Evolutionary conservation across 2,797 vertebrate species (phyloP), one percentile per base, ranked within the genome.

Genomic region (Gymnocypris eckloni): DNA sequence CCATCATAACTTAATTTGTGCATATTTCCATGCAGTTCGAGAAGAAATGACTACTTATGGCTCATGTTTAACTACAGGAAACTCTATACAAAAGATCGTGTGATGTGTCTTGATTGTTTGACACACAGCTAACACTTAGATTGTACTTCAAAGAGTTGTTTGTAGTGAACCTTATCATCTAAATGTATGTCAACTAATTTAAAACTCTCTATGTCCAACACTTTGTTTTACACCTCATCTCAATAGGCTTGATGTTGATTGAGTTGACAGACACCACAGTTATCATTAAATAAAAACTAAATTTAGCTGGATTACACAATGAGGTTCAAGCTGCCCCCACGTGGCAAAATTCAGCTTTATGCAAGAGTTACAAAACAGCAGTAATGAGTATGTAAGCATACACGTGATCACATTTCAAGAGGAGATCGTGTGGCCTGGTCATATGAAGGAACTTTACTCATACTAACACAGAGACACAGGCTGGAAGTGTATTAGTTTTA

Each of bases 351-450:
- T 52, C 20, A 45, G 20, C 43, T 84, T 83, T 86, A 87, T 73
- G 81, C 81, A 87, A 87, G 78, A 45, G 81, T 86, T 83, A 86
- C 83, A 83, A 75, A 86, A 87, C 43, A 43, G n/a, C 54, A 33
- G 12, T 20, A 41, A 69, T 33, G 25, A 11, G 18, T 56, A 78
- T 82, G 66, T 78, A 66, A 54, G 22, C 50, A 45, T 54, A 54
- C 18, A 28, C 6, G 3, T 39, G n/a, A 39, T 45, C 22, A 22
- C 54, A 52, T 54, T 43, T 56, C 56, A 76, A 15, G 43, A 52
- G 13, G 15, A 13, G 48, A 69, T 77, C 15, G 13, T 75, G 48
- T 81, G 20, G 66, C 64, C 48, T 4, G 4, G 66, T 4, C 48
- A 79, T 33, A 48, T 28, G 54, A 15, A 69, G 33, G 2, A 39